Conservation (phyloP, 2,888 invertebrate species). For the Erebia epiphron region DNA sequence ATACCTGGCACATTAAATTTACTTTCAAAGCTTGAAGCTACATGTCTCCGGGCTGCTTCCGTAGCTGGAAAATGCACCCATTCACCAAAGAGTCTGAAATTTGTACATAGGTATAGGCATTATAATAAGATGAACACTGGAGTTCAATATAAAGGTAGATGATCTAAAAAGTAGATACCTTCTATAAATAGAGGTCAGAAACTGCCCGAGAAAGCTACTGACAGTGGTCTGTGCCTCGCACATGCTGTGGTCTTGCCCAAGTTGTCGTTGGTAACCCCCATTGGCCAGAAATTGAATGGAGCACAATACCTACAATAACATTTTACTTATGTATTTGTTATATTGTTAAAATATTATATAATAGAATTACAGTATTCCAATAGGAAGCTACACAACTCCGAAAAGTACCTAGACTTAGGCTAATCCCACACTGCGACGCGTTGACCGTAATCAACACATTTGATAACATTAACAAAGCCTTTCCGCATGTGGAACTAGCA, state of each 20-base stretch:
- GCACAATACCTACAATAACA: constrained; percentile 2
- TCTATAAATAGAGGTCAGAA: constrained; percentile 2
- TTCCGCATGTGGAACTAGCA: too few relatives aligned
- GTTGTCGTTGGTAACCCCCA: not conserved
- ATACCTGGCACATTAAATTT: not conserved
- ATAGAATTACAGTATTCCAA: too few relatives aligned
- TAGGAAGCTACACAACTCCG: too few relatives aligned
- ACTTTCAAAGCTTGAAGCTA: not conserved
- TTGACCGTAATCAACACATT: too few relatives aligned
- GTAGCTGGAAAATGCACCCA: not conserved
- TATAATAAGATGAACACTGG: too few relatives aligned
- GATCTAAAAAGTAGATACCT: not conserved
- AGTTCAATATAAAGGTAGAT: not conserved
- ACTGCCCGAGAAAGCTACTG: not conserved
- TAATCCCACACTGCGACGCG: too few relatives aligned
- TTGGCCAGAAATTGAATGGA: not conserved
- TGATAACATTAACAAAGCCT: too few relatives aligned
- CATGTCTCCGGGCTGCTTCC: not conserved
- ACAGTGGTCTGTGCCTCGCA: not conserved
- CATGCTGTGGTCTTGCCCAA: not conserved
- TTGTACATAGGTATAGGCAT: not conserved
- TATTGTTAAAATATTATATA: too few relatives aligned
- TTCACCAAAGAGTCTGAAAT: not conserved
- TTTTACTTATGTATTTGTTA: not conserved
- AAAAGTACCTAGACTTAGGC: too few relatives aligned